A percentile compares a stretch with the other conserved stretches of the same genome.
Conservation (phyloP, 2,797 vertebrate species). For the Heterohyrax brucei region DNA sequence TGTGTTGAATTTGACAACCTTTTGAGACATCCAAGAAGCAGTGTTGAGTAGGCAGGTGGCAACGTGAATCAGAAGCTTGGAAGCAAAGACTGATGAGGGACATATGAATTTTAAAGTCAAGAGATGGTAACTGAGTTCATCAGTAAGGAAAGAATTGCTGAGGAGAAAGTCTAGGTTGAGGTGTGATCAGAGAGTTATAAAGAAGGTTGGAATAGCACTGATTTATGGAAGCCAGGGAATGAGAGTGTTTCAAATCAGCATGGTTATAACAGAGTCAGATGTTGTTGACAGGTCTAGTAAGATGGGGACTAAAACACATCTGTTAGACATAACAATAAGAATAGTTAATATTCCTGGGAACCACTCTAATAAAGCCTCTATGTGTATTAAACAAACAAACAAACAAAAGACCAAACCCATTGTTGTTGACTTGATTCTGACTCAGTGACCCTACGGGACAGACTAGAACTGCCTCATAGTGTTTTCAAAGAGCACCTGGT, state of each 20-base stretch:
- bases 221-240: not conserved
- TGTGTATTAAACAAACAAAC: not conserved
- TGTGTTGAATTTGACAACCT: constrained; percentile 6
- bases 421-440: too few species aligned
- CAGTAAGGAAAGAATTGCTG: not conserved
- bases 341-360: not conserved
- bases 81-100: not conserved
- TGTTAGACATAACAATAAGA: not conserved
- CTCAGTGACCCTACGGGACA: too few species aligned
- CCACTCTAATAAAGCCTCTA: not conserved
- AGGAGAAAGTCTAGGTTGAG: not conserved
- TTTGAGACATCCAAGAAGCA: not conserved
- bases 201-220: not conserved
- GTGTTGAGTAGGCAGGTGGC: not conserved
- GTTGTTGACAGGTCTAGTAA: not conserved
- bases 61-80: not conserved
- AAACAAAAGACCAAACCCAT: too few species aligned
- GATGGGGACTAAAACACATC: not conserved
- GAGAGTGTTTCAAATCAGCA: not conserved
- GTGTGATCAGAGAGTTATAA: not conserved
- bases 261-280: not conserved
- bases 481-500: too few species aligned
- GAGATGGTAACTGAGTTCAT: not conserved
- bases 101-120: not conserved
- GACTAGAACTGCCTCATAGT: too few species aligned